Evolutionary conservation across 2,888 invertebrate genomes (phyloP).

Genomic region (Zygogramma bicolorata): DNA sequence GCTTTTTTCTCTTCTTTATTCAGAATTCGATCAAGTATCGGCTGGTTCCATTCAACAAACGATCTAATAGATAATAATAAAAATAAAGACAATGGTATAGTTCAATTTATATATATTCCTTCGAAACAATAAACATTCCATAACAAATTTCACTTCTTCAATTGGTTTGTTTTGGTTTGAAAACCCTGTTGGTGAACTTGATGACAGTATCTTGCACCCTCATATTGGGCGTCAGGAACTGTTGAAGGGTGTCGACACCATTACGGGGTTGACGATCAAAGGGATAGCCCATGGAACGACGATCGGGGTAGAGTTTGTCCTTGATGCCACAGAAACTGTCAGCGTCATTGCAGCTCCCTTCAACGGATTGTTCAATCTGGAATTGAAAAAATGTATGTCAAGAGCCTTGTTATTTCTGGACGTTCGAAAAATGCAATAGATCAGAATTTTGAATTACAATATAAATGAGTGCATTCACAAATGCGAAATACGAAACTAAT

Average conservation of each 20-base stretch:
- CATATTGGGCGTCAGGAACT: constrained; percentile 84
- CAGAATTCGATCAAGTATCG: no score
- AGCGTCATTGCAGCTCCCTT: constrained; percentile 77
- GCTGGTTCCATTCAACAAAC: no score
- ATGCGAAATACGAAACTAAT: no score
- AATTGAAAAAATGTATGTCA: constrained; percentile 14
- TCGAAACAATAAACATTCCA: background rate
- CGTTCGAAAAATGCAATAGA: no score
- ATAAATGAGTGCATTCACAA: no score
- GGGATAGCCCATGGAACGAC: constrained; percentile 88
- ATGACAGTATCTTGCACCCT: constrained; percentile 74
- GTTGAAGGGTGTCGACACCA: constrained; percentile 71
- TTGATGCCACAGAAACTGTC: constrained; percentile 84
- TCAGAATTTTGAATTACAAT: no score
- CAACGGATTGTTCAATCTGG: constrained; percentile 70
- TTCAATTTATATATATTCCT: background rate
- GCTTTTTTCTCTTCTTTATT: no score
- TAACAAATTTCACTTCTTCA: background rate
- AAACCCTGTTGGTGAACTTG: constrained; percentile 70
- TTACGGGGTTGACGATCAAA: constrained; percentile 76
- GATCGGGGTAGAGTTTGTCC: constrained; percentile 83
- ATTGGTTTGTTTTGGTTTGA: constrained; percentile 31
- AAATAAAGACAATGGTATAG: background rate
- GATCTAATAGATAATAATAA: no score
- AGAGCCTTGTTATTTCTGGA: no score